Evolutionary conservation across 2,797 vertebrate genomes (phyloP), one percentile per base, ranked within the genome.

Genomic region (Sarcophilus harrisii): DNA sequence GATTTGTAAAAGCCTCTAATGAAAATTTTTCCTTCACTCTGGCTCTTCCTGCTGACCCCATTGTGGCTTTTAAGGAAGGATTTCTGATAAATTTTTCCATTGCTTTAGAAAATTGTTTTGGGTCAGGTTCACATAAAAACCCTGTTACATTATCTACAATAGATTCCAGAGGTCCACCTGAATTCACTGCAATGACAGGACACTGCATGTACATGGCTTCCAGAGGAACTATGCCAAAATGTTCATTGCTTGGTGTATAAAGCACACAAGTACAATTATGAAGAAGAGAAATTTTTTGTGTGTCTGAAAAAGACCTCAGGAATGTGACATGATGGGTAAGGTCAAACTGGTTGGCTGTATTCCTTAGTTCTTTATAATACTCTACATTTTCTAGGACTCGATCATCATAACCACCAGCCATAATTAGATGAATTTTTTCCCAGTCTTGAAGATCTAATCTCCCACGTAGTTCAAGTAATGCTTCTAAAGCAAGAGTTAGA

Each of bases 151-250:
- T 98, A 38, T 99, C 98, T 30, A 98, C 98, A 55, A 99, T 59
- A 1, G 99, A 99, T 98, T 99, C 99, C 98, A 99, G 98, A 57
- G 99, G 99, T 0, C 99, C 99, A 0, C 99, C 99, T 0, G 99
- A 99, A 98, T 99, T 99, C 90, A 99, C 99, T 0, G 99, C 99
- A 59, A 99, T 98, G 97, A 99, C 99, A 0, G 99, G 99, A 96
- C 99, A 99, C 93, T 98, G 98, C 98, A 99, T 99, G 97, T 99
- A 99, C 99, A 99, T 99, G 96, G 99, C 99, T 97, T 99, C 99
- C 24, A 99, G 96, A 0, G 99, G 99, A 92, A 99, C 99, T 9
- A 99, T 99, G 96, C 99, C 99, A 57, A 99, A 99, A 97, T 99
- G 99, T 97, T 99, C 99, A 60, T 99, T 99, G 98, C 99, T 99